A percentile compares a stretch with the other conserved stretches of the same genome.
Evolutionary conservation across 2,888 invertebrate species (phyloP).

Genomic region (Biston stratarius): DNA sequence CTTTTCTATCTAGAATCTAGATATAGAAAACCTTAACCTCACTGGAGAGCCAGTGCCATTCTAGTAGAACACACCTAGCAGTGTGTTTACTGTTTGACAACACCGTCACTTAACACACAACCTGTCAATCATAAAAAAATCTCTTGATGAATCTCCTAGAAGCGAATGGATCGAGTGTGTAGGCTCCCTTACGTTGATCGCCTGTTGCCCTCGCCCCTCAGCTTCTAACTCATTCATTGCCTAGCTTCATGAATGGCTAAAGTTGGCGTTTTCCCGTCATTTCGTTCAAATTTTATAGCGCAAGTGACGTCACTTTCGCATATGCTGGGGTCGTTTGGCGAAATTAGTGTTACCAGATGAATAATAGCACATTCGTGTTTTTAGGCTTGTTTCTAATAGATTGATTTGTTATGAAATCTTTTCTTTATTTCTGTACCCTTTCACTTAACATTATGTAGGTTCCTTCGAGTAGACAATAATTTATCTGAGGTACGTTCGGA

Average conservation of each 20-base stretch:
- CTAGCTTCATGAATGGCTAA: slow-evolving; percentile 48
- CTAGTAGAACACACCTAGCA: too few relatives aligned
- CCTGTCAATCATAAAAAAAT: too few relatives aligned
- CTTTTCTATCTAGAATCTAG: too few relatives aligned
- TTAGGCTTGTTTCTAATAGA: neutral
- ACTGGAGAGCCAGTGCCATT: too few relatives aligned
- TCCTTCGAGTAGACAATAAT: too few relatives aligned
- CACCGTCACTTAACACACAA: too few relatives aligned
- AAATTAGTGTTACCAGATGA: slow-evolving; percentile 23
- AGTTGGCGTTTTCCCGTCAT: slow-evolving; percentile 51
- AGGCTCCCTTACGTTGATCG: slow-evolving; percentile 12
- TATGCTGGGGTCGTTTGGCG: slow-evolving; percentile 14
- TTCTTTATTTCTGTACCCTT: too few relatives aligned
- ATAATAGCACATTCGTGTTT: neutral
- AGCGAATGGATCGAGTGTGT: neutral
- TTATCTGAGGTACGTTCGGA: too few relatives aligned
- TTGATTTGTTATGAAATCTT: neutral
- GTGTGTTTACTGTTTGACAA: too few relatives aligned
- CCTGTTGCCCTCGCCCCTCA: slow-evolving; percentile 19
- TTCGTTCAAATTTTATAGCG: slow-evolving; percentile 58
- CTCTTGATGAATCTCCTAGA: too few relatives aligned
- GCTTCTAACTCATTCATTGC: slow-evolving; percentile 45
- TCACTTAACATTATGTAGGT: too few relatives aligned
- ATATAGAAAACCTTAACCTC: too few relatives aligned
- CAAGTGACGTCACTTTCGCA: slow-evolving; percentile 26